Evolutionary conservation across 1,140 invertebrate genomes (phyloP).

Genomic region (Trissolcus basalis): DNA sequence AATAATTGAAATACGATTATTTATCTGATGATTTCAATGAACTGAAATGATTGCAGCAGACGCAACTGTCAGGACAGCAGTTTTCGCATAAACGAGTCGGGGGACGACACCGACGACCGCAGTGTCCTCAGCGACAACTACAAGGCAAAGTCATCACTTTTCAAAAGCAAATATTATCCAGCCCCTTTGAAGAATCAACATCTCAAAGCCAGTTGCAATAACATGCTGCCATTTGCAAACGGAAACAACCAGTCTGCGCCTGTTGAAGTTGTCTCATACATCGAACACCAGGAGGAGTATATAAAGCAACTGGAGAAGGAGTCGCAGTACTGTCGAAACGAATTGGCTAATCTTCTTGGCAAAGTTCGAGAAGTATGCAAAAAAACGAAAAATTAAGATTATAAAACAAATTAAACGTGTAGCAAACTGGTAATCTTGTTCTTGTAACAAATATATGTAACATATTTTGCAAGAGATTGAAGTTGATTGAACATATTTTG

Average conservation of each 20-base stretch:
- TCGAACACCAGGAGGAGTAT: conserved; percentile 89
- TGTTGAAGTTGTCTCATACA: conserved; percentile 82
- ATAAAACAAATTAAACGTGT: too few species aligned
- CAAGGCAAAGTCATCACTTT: conserved; percentile 33
- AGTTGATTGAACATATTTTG: too few species aligned
- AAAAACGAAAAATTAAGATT: background rate
- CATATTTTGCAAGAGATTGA: too few species aligned
- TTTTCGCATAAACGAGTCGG: conserved; percentile 61
- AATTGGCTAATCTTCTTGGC: conserved; percentile 82
- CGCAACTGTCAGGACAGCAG: conserved; percentile 59
- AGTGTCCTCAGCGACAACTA: conserved; percentile 64
- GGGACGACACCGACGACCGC: conserved; percentile 65
- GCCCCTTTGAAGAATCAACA: conserved; percentile 24
- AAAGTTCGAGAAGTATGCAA: conserved; percentile 85
- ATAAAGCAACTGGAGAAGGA: conserved; percentile 89
- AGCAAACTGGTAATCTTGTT: too few species aligned
- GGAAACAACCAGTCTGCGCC: conserved; percentile 60
- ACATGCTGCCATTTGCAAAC: conserved; percentile 20
- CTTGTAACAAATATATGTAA: too few species aligned
- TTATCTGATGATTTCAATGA: too few species aligned
- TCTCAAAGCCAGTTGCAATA: conserved; percentile 21
- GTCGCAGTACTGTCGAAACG: conserved; percentile 86
- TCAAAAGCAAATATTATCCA: conserved; percentile 45
- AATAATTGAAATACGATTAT: too few species aligned
- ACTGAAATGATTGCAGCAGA: conserved; percentile 18